Conservation (phyloP, 2,113 vertebrate genomes). For the Xiphorhynchus elegans region DNA sequence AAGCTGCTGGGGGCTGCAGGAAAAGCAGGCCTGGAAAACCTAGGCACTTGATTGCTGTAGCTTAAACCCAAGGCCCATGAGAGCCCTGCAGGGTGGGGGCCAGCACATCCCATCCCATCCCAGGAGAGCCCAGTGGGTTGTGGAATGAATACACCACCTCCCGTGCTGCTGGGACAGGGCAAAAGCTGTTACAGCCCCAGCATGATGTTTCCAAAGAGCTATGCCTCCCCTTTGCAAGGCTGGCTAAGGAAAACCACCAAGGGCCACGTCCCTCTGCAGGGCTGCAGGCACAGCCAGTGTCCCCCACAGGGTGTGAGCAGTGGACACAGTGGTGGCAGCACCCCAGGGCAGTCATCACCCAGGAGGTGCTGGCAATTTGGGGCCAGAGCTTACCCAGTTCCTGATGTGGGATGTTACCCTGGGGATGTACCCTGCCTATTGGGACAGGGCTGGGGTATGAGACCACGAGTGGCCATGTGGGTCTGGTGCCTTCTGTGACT, state of each 20-base stretch:
- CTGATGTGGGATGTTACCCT: background rate
- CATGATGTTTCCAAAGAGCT: fast-evolving
- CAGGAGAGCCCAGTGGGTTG: background rate
- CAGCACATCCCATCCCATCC: background rate
- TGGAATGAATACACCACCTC: background rate
- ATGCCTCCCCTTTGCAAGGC: background rate
- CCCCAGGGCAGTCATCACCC: background rate
- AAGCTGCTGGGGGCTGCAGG: background rate
- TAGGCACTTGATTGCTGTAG: background rate
- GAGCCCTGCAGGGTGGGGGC: background rate
- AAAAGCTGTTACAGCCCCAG: background rate
- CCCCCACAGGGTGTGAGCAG: fast-evolving
- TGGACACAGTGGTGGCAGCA: fast-evolving
- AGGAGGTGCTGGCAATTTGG: background rate
- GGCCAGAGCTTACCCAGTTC: slow-evolving; percentile 41
- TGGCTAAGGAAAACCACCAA: fast-evolving
- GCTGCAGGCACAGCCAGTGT: background rate
- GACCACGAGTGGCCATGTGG: background rate
- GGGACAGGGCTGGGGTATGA: background rate
- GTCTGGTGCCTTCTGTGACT: background rate
- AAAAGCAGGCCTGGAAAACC: background rate
- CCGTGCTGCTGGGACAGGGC: fast-evolving
- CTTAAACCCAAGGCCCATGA: background rate
- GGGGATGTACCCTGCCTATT: background rate
- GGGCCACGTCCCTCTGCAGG: fast-evolving